phyloP scores from a whole-genome alignment of 2,113 vertebrate species.

The Melospiza georgiana region DNA sequence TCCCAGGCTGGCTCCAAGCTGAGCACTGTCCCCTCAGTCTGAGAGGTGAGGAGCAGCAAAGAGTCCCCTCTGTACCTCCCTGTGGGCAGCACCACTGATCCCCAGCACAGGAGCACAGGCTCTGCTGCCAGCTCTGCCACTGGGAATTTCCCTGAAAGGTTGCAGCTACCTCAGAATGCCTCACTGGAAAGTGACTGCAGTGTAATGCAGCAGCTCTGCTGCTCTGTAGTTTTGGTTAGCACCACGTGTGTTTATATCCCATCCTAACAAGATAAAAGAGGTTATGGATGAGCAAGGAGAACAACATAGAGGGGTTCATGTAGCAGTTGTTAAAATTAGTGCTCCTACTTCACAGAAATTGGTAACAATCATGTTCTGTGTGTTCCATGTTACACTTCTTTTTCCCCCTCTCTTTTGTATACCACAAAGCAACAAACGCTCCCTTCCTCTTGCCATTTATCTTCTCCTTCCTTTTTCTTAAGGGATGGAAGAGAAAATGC shows the following conservation, averaged over 20 bases:
- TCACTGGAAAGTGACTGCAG: background rate
- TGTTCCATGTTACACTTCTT: background rate
- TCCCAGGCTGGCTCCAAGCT: background rate
- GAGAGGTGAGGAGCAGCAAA: background rate
- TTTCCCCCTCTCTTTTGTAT: background rate
- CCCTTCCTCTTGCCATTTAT: too few species aligned
- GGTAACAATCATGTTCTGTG: background rate
- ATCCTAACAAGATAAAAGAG: background rate
- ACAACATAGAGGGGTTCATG: background rate
- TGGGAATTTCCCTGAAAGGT: background rate
- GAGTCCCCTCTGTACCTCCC: background rate
- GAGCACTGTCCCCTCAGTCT: background rate
- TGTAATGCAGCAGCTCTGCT: background rate
- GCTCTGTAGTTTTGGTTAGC: background rate
- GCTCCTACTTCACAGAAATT: background rate
- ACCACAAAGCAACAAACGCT: background rate
- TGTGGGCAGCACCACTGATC: background rate
- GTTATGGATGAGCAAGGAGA: background rate
- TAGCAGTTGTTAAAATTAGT: background rate
- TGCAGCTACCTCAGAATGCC: background rate
- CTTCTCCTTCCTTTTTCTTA: too few species aligned
- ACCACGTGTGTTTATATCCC: background rate
- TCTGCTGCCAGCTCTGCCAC: background rate
- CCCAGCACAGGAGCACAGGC: accelerated
- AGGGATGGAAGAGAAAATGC: too few species aligned